Evolutionary conservation across 2,797 vertebrate species (phyloP), one percentile per base, ranked within the genome.

Genomic region (Malacoctenus gilli): DNA sequence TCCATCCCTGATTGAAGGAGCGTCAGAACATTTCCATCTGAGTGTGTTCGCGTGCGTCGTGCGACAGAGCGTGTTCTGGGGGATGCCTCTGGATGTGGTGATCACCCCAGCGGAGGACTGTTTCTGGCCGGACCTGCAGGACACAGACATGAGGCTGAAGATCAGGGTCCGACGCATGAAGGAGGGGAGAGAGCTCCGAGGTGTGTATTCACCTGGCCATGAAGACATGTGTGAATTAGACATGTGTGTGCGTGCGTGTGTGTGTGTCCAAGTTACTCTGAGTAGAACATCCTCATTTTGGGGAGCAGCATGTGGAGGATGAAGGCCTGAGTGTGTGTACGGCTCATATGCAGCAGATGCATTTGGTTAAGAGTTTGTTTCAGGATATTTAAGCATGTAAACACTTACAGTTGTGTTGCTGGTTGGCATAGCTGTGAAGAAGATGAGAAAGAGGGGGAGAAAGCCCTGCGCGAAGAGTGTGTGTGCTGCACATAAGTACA

Each of bases 131-230:
- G 91, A 92, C 72, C 88, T 92, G 77, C 93, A 89, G 72, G 91
- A 90, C 71, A 87, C 91, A 66, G 93, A 94, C 87, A 94, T 94
- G 93, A 94, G 94, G 89, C 90, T 95, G 91, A 95, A 95, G 92
- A 95, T 95, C 84, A 92, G 95, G 83, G 94, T 94, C 81, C 93
- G 93, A 64, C 91, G 93, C 77, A 93, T 93, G 92, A 95, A 95
- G 91, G 89, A 94, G 77, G 93, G 91, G 77, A 91, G 94, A 81
- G 93, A 94, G 75, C 85, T 93, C 54, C 84, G 93, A 95, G 95
- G 95, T 95, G 90, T 84, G 93, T 95, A 89, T 79, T 59, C 74
- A 77, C 74, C 71, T 80, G 73, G 37, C 54, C 47, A 30, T 72
- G 34, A 65, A 51, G 50, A 18, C 13, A 36, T 37, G 37, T 15